Evolutionary conservation across 2,797 vertebrate genomes (phyloP), one percentile per base, ranked within the genome.

Genomic region (Tapera naevia): DNA sequence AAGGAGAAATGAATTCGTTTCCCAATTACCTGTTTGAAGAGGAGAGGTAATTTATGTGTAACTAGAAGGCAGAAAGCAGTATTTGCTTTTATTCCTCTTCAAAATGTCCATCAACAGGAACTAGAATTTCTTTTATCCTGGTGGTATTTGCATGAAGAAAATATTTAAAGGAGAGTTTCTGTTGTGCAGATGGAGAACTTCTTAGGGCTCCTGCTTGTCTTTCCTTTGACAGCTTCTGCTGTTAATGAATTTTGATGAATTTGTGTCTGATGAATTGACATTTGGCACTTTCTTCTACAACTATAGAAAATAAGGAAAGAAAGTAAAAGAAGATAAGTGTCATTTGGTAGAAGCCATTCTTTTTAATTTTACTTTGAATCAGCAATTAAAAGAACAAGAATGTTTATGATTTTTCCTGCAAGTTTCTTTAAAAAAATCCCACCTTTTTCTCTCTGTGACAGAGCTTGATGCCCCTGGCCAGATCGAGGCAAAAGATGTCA

Each of bases 401-500:
- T 13, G 2, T 28, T 4, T 32, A 18, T 11, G 8, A 13, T 28
- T 50, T 76, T 69, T 43, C 39, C 22, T 13, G 9, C 5, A 35
- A 70, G 4, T 37, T 72, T 54, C 8, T 37, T 54, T 17, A 4
- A 45, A 4, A 45, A 56, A 80, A 80, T 22, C 23, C 0, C 13
- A 23, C 19, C 1, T 25, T 84, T 84, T 22, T 30, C 4, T 65
- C 35, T 82, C 64, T 22, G 1, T 86, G 5, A 46, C 95, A 99
- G 99, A 97, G 91, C 98, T 99, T 4, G 99, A 99, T 56, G 98
- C 98, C 46, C 99, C 99, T 19, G 98, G 98, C 94, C 98, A 99
- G 89, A 97, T 99, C 0, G 98, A 99, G 28, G 98, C 98, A 32
- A 99, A 98, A n/a, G 99, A 99, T 1, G 97, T 99, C 88, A 99